Percentiles rank a stretch among this genome's conserved stretches.
phyloP scores from a whole-genome alignment of 1,140 invertebrate species.

The Thalassaphorura encarpata region DNA sequence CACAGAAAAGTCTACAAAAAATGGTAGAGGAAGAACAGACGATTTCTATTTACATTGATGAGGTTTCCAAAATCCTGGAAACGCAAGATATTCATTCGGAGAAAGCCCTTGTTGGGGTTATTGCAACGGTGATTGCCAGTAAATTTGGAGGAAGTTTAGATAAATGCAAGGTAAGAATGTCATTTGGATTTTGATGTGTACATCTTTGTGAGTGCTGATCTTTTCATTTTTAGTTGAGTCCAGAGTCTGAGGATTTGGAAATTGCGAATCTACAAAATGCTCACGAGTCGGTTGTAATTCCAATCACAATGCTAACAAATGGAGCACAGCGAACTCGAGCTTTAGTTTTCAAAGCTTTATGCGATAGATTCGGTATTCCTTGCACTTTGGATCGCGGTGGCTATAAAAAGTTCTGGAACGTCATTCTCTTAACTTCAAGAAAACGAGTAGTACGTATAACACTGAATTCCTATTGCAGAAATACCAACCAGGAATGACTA shows the following conservation, averaged over 20 bases:
- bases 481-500: neutral
- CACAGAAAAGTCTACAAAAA: neutral
- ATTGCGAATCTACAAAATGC: constrained; percentile 22
- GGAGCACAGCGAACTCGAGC: constrained; percentile 24
- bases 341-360: constrained; percentile 22
- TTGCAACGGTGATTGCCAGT: constrained; percentile 15
- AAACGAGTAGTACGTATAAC: neutral
- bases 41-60: constrained; percentile 1
- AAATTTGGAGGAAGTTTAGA: constrained; percentile 20
- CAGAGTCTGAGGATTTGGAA: constrained; percentile 24
- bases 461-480: neutral
- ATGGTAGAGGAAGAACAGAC: constrained; percentile 4
- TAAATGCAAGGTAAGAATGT: constrained; percentile 20
- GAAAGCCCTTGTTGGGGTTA: constrained; percentile 11
- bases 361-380: constrained; percentile 25
- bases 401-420: constrained; percentile 25
- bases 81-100: constrained; percentile 2
- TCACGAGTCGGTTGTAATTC: constrained; percentile 15
- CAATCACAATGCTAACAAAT: neutral
- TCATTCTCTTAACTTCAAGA: constrained; percentile 15
- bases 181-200: neutral
- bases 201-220: neutral
- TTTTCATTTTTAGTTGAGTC: too few relatives aligned
- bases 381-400: constrained; percentile 22
- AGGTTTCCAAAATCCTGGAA: neutral